Conservation (phyloP, 1,140 invertebrate genomes). For the Heterodera schachtii region DNA sequence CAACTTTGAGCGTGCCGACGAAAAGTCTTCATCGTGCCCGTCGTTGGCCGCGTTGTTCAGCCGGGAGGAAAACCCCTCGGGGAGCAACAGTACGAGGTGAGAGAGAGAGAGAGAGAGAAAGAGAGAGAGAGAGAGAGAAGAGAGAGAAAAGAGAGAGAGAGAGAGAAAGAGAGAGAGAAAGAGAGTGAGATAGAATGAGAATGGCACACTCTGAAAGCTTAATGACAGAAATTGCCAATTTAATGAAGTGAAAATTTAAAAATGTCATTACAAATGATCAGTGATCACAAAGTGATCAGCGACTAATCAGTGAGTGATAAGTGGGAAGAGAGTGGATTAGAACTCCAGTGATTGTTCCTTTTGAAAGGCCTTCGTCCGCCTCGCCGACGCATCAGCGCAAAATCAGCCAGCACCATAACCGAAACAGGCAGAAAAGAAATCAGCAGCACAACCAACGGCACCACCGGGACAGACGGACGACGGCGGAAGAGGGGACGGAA, state of each 20-base stretch:
- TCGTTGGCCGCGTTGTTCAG: conserved; percentile 11
- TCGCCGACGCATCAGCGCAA: neutral
- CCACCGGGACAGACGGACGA: neutral
- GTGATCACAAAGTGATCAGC: too few relatives aligned
- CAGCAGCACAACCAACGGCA: neutral
- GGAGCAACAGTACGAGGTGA: neutral
- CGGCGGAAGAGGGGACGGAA: neutral
- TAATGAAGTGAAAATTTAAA: too few relatives aligned
- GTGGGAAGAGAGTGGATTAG: too few relatives aligned
- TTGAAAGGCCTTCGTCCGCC: neutral
- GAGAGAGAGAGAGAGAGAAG: too few relatives aligned
- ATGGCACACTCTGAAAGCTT: too few relatives aligned
- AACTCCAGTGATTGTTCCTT: neutral
- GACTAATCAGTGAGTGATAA: too few relatives aligned
- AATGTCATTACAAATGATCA: too few relatives aligned
- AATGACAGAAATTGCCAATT: too few relatives aligned
- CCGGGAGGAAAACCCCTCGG: neutral
- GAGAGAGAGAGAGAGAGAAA: too few relatives aligned
- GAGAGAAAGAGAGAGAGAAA: too few relatives aligned
- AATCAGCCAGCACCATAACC: neutral
- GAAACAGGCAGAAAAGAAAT: neutral
- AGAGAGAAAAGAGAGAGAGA: too few relatives aligned
- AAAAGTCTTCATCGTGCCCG: neutral
- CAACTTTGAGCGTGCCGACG: neutral
- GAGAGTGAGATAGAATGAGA: too few relatives aligned